Evolutionary conservation across 2,888 invertebrate genomes (phyloP).

Genomic region (Drosophila colorata): DNA sequence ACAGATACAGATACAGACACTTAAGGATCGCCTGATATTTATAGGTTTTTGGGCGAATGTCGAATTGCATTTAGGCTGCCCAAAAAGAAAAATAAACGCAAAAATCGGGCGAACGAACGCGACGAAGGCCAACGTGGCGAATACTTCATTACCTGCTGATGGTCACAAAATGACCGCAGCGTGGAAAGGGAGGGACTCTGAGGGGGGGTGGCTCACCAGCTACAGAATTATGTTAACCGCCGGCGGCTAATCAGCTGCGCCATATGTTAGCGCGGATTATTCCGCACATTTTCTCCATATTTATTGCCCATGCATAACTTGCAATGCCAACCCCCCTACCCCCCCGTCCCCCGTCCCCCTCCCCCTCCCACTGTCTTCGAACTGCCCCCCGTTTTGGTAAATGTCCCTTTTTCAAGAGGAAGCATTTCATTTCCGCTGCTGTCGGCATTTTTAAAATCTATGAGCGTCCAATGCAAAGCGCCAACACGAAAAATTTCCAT

Average conservation of each 20-base stretch:
- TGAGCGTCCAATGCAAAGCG: constrained; percentile 75
- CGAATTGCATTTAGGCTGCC: constrained; percentile 40
- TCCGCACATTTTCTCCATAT: constrained; percentile 48
- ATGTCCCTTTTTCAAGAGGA: constrained; percentile 55
- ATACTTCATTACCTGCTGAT: constrained; percentile 55
- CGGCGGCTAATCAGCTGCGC: constrained; percentile 63
- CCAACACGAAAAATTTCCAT: constrained; percentile 64
- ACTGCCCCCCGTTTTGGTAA: background rate
- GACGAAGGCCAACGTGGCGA: constrained; percentile 61
- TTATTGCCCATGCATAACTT: constrained; percentile 64
- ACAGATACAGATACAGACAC: constrained; percentile 5
- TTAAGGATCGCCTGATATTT: constrained; percentile 46
- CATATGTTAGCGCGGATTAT: constrained; percentile 77
- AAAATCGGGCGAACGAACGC: constrained; percentile 54
- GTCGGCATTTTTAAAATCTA: constrained; percentile 83
- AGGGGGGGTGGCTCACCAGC: background rate
- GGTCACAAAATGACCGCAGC: constrained; percentile 15
- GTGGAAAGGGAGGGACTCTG: background rate
- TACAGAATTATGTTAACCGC: constrained; percentile 31
- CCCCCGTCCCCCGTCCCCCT: too few relatives aligned
- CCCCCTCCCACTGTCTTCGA: too few relatives aligned
- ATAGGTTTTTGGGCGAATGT: constrained; percentile 64
- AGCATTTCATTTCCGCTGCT: constrained; percentile 82
- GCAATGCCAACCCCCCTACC: background rate
- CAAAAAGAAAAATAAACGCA: constrained; percentile 20